A percentile compares a stretch with the other conserved stretches of the same genome.
phyloP scores from a whole-genome alignment of 2,888 invertebrate genomes.

The Acronicta aceris region DNA sequence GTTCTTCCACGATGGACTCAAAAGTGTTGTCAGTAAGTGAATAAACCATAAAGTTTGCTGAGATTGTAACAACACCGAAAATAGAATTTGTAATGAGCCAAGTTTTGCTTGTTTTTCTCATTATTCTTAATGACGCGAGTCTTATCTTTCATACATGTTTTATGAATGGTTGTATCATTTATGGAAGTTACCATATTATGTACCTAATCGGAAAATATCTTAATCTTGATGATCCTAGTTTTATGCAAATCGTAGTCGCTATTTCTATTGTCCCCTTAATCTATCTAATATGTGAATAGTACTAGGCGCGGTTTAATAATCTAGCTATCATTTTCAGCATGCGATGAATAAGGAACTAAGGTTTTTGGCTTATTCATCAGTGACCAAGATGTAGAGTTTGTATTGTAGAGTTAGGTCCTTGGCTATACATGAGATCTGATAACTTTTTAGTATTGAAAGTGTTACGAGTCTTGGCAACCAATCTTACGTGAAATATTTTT shows the following conservation, averaged over 20 bases:
- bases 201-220: background rate
- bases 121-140: conserved; percentile 30
- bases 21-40: conserved; percentile 24
- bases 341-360: conserved; percentile 18
- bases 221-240: background rate
- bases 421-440: too few relatives aligned
- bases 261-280: background rate
- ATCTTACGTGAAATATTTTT: too few relatives aligned
- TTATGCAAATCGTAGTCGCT: background rate
- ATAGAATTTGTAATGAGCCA: conserved; percentile 23
- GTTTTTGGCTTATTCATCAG: conserved; percentile 2
- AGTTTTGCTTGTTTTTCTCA: conserved; percentile 19
- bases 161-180: background rate
- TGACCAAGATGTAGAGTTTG: too few relatives aligned
- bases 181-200: background rate
- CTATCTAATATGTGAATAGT: background rate
- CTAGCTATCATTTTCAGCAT: conserved; percentile 6
- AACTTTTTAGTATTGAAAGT: too few relatives aligned
- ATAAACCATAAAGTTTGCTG: conserved; percentile 25
- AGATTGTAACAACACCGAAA: conserved; percentile 24
- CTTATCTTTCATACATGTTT: conserved; percentile 16
- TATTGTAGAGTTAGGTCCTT: too few relatives aligned
- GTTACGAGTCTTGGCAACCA: too few relatives aligned
- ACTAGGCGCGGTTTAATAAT: background rate
- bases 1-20: conserved; percentile 10